Evolutionary conservation across 2,113 vertebrate genomes (phyloP).

Genomic region (Leptobrachium ailaonicum): DNA sequence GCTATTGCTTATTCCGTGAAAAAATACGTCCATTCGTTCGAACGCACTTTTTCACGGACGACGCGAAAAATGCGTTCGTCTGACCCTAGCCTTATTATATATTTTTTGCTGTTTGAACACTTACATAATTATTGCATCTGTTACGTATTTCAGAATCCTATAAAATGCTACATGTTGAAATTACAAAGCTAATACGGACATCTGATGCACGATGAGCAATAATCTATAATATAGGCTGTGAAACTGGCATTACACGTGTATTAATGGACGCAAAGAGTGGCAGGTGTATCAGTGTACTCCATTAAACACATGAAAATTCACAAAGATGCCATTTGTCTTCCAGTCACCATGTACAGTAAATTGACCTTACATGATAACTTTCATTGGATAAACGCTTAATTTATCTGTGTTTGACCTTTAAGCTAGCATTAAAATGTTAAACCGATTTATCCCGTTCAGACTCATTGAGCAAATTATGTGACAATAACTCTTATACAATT

Average conservation of each 20-base stretch:
- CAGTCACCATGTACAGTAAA: constrained; percentile 61
- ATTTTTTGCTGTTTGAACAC: too few relatives aligned
- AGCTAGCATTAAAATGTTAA: constrained; percentile 78
- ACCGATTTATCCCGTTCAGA: constrained; percentile 77
- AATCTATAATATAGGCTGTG: neutral
- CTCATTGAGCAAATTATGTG: constrained; percentile 75
- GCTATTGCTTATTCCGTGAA: too few relatives aligned
- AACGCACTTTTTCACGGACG: too few relatives aligned
- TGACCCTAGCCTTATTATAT: too few relatives aligned
- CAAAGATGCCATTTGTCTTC: constrained; percentile 42
- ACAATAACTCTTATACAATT: constrained; percentile 75
- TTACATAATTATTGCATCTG: too few relatives aligned
- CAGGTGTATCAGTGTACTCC: neutral
- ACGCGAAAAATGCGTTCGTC: too few relatives aligned
- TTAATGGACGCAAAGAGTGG: neutral
- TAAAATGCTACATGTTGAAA: too few relatives aligned
- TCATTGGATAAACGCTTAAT: constrained; percentile 77
- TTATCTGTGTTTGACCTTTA: constrained; percentile 83
- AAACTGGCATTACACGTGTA: neutral
- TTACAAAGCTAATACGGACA: too few relatives aligned
- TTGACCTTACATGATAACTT: constrained; percentile 66
- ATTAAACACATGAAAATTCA: constrained; percentile 11
- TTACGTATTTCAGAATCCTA: too few relatives aligned
- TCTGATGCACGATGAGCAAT: too few relatives aligned
- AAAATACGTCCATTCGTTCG: too few relatives aligned